A percentile compares a stretch with the other conserved stretches of the same genome.
phyloP scores from a whole-genome alignment of 2,797 vertebrate genomes.

The Balearica regulorum region DNA sequence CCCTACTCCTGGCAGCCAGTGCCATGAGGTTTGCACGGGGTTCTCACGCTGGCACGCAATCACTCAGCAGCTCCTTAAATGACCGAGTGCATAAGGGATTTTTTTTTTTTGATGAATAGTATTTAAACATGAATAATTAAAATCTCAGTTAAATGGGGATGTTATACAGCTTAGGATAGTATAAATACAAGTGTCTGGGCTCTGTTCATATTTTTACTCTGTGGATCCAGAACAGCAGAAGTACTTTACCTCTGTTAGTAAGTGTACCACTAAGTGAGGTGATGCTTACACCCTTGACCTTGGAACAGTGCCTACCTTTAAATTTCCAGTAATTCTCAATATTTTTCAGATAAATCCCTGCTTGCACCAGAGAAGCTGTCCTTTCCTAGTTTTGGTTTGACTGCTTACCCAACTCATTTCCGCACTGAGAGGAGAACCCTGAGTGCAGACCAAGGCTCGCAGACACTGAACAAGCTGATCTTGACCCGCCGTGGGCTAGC shows the following conservation, averaged over 20 bases:
- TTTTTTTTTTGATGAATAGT: neutral
- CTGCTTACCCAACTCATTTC: neutral
- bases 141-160: neutral
- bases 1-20: fast-evolving
- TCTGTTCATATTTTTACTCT: neutral
- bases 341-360: neutral
- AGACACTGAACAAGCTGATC: neutral
- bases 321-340: constrained; percentile 14
- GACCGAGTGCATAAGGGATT: neutral
- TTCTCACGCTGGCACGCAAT: fast-evolving
- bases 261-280: neutral
- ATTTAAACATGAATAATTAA: constrained; percentile 28
- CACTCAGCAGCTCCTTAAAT: neutral
- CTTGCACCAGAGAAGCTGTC: neutral
- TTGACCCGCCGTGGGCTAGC: fast-evolving
- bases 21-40: neutral
- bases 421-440: neutral
- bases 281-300: neutral
- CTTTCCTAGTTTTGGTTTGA: neutral
- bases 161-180: neutral
- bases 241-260: neutral
- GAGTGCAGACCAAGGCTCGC: neutral
- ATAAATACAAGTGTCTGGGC: neutral
- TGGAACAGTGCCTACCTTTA: neutral
- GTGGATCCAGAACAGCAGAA: neutral